Percentiles rank a stretch among this genome's conserved stretches.
phyloP scores from a whole-genome alignment of 2,888 invertebrate genomes.

The Leptopilina syphax region DNA sequence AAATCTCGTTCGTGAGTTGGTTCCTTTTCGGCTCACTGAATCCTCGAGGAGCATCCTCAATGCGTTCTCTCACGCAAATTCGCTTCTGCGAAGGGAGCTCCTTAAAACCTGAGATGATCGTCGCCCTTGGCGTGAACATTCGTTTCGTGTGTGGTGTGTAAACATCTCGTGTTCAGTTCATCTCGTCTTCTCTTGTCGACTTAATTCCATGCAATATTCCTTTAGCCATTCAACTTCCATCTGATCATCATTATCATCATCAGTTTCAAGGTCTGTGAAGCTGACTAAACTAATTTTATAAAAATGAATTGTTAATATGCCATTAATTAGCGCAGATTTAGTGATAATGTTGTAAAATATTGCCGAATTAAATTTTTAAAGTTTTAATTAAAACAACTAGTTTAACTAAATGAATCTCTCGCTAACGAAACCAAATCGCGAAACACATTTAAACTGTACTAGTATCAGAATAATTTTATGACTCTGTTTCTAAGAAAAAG shows the following conservation, averaged over 20 bases:
- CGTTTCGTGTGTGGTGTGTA: conserved; percentile 19
- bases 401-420: no score
- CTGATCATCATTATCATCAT: conserved; percentile 3
- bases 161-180: conserved; percentile 21
- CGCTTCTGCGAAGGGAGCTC: conserved; percentile 34
- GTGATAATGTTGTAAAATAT: no score
- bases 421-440: no score
- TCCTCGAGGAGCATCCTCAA: conserved; percentile 38
- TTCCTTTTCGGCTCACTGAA: conserved; percentile 47
- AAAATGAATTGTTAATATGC: no score
- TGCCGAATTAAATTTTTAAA: no score
- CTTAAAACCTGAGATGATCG: conserved; percentile 36
- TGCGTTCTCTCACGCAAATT: conserved; percentile 40
- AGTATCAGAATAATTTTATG: no score
- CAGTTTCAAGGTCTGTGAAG: not conserved
- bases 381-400: no score
- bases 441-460: no score
- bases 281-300: no score
- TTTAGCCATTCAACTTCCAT: not conserved
- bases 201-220: conserved; percentile 31
- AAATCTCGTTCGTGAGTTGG: conserved; percentile 49
- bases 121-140: conserved; percentile 28
- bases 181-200: not conserved
- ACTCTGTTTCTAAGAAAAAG: no score
- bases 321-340: no score